A percentile compares a stretch with the other conserved stretches of the same genome.
Conservation (phyloP, 2,888 invertebrate species). For the Macaria liturata region DNA sequence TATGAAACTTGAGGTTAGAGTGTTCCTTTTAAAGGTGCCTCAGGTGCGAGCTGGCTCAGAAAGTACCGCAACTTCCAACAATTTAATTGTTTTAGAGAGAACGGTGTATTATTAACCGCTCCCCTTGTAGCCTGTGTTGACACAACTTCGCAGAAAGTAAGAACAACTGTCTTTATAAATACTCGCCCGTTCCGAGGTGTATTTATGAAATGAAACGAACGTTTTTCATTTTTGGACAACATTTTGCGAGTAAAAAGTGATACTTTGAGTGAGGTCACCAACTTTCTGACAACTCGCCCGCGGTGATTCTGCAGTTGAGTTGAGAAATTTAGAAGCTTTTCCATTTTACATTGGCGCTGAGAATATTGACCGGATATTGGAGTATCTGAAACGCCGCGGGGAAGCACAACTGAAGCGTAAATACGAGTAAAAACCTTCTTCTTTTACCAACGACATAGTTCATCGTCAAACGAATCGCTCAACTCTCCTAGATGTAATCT, state of each 20-base stretch:
- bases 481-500: too few species aligned
- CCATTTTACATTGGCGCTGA: too few species aligned
- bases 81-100: conserved; percentile 45
- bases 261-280: too few species aligned
- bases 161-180: conserved; percentile 3
- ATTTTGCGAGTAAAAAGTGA: too few species aligned
- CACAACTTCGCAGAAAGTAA: background rate
- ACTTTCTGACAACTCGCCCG: too few species aligned
- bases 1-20: conserved; percentile 41
- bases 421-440: background rate
- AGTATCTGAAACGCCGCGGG: background rate
- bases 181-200: background rate
- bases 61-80: conserved; percentile 43
- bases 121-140: conserved; percentile 20
- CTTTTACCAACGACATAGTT: background rate
- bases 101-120: conserved; percentile 31
- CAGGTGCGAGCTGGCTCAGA: conserved; percentile 44
- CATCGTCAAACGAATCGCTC: conserved; percentile 2
- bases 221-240: too few species aligned
- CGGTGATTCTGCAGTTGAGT: too few species aligned
- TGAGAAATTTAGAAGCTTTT: too few species aligned
- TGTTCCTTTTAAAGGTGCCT: conserved; percentile 48
- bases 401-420: background rate
- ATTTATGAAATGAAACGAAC: too few species aligned
- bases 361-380: conserved; percentile 2